Conservation (phyloP, 2,797 vertebrate genomes). For the Gallinago stenura region DNA sequence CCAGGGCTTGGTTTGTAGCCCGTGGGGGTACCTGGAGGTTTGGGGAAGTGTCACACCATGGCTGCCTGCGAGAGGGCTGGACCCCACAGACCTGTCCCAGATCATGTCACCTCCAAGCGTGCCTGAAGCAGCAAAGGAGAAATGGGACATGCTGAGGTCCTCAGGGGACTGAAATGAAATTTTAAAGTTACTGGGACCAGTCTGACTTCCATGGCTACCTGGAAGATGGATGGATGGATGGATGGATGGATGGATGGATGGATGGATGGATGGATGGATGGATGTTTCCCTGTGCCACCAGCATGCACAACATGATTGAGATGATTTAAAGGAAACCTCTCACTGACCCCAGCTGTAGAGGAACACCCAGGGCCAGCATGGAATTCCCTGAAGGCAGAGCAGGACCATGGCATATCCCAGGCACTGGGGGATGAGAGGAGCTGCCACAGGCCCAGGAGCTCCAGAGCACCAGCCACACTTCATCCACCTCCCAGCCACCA, state of each 20-base stretch:
- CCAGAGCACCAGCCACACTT: background rate
- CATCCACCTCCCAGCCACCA: background rate
- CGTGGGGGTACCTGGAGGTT: rapidly evolving
- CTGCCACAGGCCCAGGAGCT: background rate
- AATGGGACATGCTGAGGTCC: background rate
- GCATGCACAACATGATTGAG: background rate
- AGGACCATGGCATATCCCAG: background rate
- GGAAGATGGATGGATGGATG: background rate
- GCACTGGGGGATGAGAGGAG: rapidly evolving
- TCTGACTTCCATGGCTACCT: background rate
- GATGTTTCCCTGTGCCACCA: background rate
- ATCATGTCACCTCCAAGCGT: rapidly evolving
- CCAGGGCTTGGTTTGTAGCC: background rate
- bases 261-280: background rate
- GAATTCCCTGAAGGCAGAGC: background rate
- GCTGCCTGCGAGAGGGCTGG: background rate
- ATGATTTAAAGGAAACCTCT: background rate
- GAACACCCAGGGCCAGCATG: rapidly evolving
- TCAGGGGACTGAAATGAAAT: background rate
- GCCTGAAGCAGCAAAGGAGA: background rate
- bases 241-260: background rate
- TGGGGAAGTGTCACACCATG: rapidly evolving
- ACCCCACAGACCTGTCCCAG: rapidly evolving
- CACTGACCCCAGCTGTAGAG: background rate
- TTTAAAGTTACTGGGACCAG: background rate